Base-by-base conservation (phyloP, 2,888 invertebrate species). In the Agrotis ipsilon region DNA sequence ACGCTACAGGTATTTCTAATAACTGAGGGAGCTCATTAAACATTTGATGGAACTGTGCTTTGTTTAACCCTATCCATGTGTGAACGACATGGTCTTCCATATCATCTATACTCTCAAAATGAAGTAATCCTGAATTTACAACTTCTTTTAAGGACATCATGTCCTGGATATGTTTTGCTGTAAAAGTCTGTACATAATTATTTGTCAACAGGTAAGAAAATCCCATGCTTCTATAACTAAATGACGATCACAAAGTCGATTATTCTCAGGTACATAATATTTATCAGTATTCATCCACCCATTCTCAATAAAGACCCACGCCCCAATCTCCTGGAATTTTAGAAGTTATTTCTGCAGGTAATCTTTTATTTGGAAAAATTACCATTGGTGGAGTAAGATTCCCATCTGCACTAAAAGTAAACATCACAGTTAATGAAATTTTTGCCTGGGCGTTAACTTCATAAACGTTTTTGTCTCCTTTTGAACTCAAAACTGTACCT, bases 221-320 rank as follows among this genome's bases (percentile, higher is more conserved):
- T 66, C 49, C 49, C 49, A 60, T n/a, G 48, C 48, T 16, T 66
- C 65, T 5, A 59, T 39, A 3, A 49, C 59, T 24, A 59, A 59
- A 59, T 66, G 48, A 2, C 0, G 6, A 59, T 66, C 66, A 39
- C 60, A 66, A 58, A 65, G 58, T 1, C 65, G 46, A 24, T 58
- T 65, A 58, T 65, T 65, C 11, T 49, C n/a, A 3, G 55, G 55
- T 5, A 66, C 39, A 43, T 66, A 66, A 43, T 66, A 66, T 59
- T 49, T 66, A 49, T 58, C n/a, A n/a, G n/a, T n/a, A n/a, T n/a
- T n/a, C n/a, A n/a, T n/a, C n/a, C n/a, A n/a, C n/a, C n/a, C n/a
- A n/a, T n/a, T n/a, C n/a, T n/a, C n/a, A n/a, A n/a, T n/a, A n/a
- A n/a, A n/a, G n/a, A n/a, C n/a, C n/a, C n/a, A n/a, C n/a, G n/a